Conservation (phyloP, 2,888 invertebrate species). For the Cheilosia pagana region DNA sequence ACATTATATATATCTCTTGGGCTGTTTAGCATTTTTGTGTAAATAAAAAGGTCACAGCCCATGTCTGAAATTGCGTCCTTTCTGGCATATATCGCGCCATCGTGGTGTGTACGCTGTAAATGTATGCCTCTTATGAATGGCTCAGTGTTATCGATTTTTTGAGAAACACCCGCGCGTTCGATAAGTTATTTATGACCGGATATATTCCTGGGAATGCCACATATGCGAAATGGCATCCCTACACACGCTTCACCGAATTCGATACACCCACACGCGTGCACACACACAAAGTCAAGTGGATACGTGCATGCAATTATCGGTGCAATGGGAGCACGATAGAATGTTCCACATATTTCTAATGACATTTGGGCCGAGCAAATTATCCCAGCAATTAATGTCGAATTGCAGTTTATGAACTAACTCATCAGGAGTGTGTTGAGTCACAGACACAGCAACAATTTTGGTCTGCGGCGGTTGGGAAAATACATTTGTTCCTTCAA, state of each 20-base stretch:
- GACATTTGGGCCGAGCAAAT: slow-evolving; percentile 68
- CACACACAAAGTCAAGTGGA: slow-evolving; percentile 13
- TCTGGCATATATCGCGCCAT: background rate
- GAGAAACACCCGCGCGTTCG: slow-evolving; percentile 10
- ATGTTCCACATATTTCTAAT: slow-evolving; percentile 69
- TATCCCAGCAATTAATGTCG: slow-evolving; percentile 72
- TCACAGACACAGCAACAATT: slow-evolving; percentile 12
- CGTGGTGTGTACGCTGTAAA: background rate
- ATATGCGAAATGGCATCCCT: background rate
- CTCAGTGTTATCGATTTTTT: slow-evolving; percentile 69
- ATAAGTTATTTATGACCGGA: slow-evolving; percentile 48
- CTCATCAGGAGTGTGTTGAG: slow-evolving; percentile 52
- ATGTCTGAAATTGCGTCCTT: slow-evolving; percentile 40
- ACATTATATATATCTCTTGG: background rate
- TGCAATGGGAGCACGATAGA: slow-evolving; percentile 39
- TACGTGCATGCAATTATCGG: slow-evolving; percentile 56
- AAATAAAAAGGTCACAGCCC: slow-evolving; percentile 46
- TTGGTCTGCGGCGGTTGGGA: background rate
- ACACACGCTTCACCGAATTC: background rate
- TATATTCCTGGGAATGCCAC: slow-evolving; percentile 1
- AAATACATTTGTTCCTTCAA: slow-evolving; percentile 2
- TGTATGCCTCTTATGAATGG: slow-evolving; percentile 65
- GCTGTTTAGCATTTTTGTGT: slow-evolving; percentile 18
- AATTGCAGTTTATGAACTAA: slow-evolving; percentile 74
- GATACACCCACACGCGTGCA: background rate